Base-by-base conservation (phyloP, 2,797 vertebrate genomes). In the Liparis tanakae region DNA sequence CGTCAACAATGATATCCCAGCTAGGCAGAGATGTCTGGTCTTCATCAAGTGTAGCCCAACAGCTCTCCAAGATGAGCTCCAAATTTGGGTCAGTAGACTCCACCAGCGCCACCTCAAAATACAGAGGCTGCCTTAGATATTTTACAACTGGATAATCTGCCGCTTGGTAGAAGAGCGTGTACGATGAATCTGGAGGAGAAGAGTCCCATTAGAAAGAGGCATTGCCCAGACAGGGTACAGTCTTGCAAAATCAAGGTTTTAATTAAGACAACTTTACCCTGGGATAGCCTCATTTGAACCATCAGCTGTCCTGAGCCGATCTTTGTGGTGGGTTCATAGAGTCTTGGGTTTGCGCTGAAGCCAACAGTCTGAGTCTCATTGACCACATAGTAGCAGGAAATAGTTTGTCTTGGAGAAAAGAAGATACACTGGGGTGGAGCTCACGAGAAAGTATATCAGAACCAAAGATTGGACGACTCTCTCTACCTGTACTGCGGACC, bases 1-100 rank as follows among this genome's bases (percentile, higher is more conserved):
- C 41, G 22, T 95, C 80, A 6, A 93, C 80, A 69, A 96, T 93
- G 37, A 95, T 57, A 73, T 95, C 93, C 94, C 95, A 96, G 58
- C 89, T 92, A 44, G 94, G 91, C n/a, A 87, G 39, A 17, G 92
- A 90, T 0, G 34, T 87, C 8, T 85, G 9, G 3, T 93, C 82
- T 20, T 92, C 64, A 5, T 90, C 6, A 6, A n/a, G 51, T 1
- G 93, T 94, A 4, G 94, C 93, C 94, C 94, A 95, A 53, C 95
- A 96, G 84, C 92, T 92, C 3, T 94, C 91, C 84, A 95, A 56
- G 0, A 94, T 78, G 1, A 96, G 87, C 37, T 90, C 93, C 76
- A 95, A 62, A 0, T 87, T 60, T 4, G 89, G 75, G 65, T 95
- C 94, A 3, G 76, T 36, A 6, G 91, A 91, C 15, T 81, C 55